Evolutionary conservation across 2,888 invertebrate genomes (phyloP).

Genomic region (Perithous albicinctus): DNA sequence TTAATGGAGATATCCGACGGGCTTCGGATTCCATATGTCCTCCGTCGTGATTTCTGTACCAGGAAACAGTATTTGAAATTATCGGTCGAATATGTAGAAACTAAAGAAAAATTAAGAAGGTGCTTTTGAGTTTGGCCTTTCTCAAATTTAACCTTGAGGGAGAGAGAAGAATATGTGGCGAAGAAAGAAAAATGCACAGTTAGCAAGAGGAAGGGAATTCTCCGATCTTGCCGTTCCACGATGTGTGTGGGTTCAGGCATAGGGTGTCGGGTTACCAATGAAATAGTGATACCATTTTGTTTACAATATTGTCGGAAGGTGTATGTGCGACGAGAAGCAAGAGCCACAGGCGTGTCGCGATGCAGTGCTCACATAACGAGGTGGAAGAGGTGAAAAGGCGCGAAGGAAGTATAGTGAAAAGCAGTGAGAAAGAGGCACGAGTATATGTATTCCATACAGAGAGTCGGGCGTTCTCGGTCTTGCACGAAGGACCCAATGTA

Average conservation of each 20-base stretch:
- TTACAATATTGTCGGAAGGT: constrained; percentile 83
- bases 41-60: neutral
- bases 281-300: constrained; percentile 85
- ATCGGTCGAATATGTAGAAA: neutral
- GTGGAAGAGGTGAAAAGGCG: constrained; percentile 64
- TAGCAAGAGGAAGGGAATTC: constrained; percentile 49
- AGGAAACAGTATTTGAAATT: neutral
- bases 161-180: constrained; percentile 30
- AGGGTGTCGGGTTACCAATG: constrained; percentile 83
- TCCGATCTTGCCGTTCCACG: constrained; percentile 70
- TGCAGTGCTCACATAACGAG: constrained; percentile 68
- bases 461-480: constrained; percentile 68
- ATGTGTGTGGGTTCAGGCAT: constrained; percentile 82
- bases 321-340: constrained; percentile 63
- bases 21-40: neutral
- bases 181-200: constrained; percentile 55
- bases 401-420: constrained; percentile 60
- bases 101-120: neutral
- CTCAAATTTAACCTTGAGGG: constrained; percentile 42
- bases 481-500: constrained; percentile 50
- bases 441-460: constrained; percentile 67
- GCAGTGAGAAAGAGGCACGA: constrained; percentile 57
- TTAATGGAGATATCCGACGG: neutral
- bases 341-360: constrained; percentile 65
- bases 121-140: neutral